Evolutionary conservation across 2,797 vertebrate genomes (phyloP), one percentile per base, ranked within the genome.

Genomic region (Discoglossus pictus): DNA sequence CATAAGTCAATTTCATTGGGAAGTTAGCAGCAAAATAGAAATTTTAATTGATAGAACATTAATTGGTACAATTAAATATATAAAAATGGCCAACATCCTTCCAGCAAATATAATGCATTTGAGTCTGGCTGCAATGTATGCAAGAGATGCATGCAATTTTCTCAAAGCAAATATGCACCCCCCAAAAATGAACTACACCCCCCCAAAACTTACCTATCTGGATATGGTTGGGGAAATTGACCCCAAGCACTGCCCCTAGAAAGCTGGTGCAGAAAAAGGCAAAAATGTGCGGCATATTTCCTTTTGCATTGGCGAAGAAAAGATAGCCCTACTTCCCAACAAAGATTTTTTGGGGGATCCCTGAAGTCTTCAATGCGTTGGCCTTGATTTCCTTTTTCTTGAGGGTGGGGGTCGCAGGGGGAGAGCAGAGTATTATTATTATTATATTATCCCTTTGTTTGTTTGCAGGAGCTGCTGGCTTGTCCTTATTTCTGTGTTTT

Each of bases 171-270:
- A n/a, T n/a, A n/a, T n/a, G n/a, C 15, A 63, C 25, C 25, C 47
- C 54, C 65, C 66, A 52, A 60, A 74, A 73, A 52, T 74, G 62
- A 43, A 70, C 70, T 73, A 62, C 54, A 15, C 36, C 2, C 4
- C 3, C 5, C 7, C 7, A 38, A 6, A 79, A 88, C 96, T 95
- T 88, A 98, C 96, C 96, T 90, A 99, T 98, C 86, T 98, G 96
- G 90, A 99, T 98, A 83, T 95, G 97, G 93, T 95, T 99, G 92
- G 96, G 96, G 76, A 98, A 99, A 98, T 95, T 98, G 89, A 94
- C 93, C 89, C 91, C 94, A 86, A 97, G 92, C 90, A 94, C 97
- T 86, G 94, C 89, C 90, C 95, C 95, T 93, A 99, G 93, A 87
- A 98, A 94, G 89, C 96, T 87, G 94, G 94, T 95, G 92, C 90